Conservation (phyloP, 2,888 invertebrate genomes). For the Epiblema foenella region DNA sequence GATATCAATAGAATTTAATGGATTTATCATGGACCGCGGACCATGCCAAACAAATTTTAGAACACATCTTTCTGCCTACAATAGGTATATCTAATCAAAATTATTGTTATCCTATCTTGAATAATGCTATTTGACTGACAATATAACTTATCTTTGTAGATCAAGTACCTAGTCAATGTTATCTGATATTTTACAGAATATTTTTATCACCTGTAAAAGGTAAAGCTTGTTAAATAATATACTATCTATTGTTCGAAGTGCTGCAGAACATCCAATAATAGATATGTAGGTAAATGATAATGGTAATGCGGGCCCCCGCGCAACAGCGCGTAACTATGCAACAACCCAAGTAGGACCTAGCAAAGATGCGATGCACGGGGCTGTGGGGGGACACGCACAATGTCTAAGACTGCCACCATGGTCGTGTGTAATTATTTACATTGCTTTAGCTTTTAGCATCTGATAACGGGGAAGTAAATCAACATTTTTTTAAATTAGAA, state of each 20-base stretch:
- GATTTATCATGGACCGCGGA: background rate
- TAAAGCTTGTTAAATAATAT: background rate
- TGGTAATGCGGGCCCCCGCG: no score
- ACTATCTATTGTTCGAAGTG: background rate
- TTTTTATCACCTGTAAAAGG: background rate
- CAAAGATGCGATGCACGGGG: no score
- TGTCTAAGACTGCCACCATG: no score
- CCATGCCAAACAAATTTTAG: no score
- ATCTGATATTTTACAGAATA: constrained; percentile 11
- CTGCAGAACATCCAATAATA: background rate
- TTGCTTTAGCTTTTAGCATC: no score
- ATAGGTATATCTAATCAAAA: constrained; percentile 26
- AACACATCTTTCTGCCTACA: background rate
- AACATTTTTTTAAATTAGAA: no score
- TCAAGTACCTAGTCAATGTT: background rate
- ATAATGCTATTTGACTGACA: constrained; percentile 1
- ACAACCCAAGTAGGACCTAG: no score
- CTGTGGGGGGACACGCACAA: no score
- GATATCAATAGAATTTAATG: no score
- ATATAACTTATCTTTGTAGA: constrained; percentile 19
- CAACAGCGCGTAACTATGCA: no score
- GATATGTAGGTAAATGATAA: background rate
- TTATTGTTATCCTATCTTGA: constrained; percentile 26
- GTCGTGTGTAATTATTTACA: no score
- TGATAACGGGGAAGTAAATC: no score